These are phyloP conservation scores for Ommatoiulus sabulosus DNA, from an alignment of 2,888 invertebrate species.

Conservation along the genomic window DNA sequence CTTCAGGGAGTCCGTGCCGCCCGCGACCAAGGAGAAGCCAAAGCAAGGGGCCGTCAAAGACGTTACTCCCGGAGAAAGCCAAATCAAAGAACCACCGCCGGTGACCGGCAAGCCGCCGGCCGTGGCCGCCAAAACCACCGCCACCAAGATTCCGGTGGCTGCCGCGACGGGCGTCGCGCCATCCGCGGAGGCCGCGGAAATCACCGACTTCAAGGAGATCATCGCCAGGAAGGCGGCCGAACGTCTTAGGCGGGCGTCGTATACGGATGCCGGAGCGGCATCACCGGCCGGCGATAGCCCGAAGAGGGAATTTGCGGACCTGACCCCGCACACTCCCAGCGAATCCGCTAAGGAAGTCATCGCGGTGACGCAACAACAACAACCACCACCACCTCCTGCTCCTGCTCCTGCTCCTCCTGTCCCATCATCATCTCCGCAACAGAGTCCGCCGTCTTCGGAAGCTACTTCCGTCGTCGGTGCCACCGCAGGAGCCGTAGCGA, in stretches of 20 bases:
- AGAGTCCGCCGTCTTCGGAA: neutral
- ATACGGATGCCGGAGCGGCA: conserved; percentile 23
- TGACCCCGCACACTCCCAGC: conserved; percentile 50
- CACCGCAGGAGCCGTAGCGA: neutral
- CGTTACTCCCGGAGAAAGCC: neutral
- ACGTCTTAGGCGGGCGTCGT: conserved; percentile 61
- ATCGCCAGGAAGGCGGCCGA: conserved; percentile 64
- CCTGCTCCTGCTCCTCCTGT: too few relatives aligned
- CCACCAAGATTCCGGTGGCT: neutral
- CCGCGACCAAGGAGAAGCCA: conserved; percentile 42
- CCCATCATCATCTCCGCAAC: too few relatives aligned
- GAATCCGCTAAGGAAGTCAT: neutral
- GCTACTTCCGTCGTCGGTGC: neutral
- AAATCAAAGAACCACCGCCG: neutral
- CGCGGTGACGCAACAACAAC: neutral
- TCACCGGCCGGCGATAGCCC: conserved; percentile 52
- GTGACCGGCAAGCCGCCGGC: conserved; percentile 33
- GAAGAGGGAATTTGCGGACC: conserved; percentile 51
- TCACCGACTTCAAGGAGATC: conserved; percentile 62
- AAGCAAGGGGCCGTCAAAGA: neutral
- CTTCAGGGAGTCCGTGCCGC: conserved; percentile 13
- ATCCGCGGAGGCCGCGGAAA: neutral
- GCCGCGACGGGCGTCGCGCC: neutral
- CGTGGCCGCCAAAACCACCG: neutral
- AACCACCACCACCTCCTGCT: conserved; percentile 36